phyloP scores from a whole-genome alignment of 2,888 invertebrate genomes.

The Spilosoma lubricipeda region DNA sequence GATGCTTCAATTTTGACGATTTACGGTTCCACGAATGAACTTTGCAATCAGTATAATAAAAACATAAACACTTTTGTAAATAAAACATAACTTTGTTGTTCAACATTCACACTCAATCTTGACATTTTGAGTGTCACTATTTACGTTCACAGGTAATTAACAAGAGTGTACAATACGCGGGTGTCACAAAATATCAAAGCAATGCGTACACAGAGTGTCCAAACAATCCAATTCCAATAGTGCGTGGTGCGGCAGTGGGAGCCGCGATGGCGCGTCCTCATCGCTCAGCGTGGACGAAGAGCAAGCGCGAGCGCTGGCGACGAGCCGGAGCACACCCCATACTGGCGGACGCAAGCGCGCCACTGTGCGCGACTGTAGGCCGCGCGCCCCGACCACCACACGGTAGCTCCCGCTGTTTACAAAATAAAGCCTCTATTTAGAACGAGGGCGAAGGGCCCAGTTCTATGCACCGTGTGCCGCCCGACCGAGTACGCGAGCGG shows the following conservation, averaged over 20 bases:
- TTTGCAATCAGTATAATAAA: not conserved
- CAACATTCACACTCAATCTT: constrained; percentile 20
- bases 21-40: not conserved
- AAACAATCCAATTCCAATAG: constrained; percentile 71
- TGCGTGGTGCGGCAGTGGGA: constrained; percentile 55
- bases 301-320: constrained; percentile 55
- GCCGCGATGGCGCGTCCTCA: constrained; percentile 58
- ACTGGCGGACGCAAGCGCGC: constrained; percentile 71
- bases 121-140: constrained; percentile 30
- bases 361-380: constrained; percentile 57
- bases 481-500: constrained; percentile 84
- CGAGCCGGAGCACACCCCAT: constrained; percentile 76
- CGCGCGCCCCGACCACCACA: constrained; percentile 60
- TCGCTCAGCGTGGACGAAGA: constrained; percentile 55
- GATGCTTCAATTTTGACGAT: not conserved
- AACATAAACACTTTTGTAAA: not conserved
- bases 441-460: constrained; percentile 84
- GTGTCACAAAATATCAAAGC: constrained; percentile 59
- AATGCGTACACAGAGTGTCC: constrained; percentile 81
- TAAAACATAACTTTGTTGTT: constrained; percentile 4
- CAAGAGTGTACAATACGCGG: constrained; percentile 28
- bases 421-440: constrained; percentile 85
- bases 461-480: constrained; percentile 76
- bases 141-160: constrained; percentile 37
- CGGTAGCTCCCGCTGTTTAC: constrained; percentile 84